Evolutionary conservation across 92 coral and sea anemone species (phyloP), one percentile per base, ranked within the genome.

Genomic region (Anthopleura xanthogrammica): DNA sequence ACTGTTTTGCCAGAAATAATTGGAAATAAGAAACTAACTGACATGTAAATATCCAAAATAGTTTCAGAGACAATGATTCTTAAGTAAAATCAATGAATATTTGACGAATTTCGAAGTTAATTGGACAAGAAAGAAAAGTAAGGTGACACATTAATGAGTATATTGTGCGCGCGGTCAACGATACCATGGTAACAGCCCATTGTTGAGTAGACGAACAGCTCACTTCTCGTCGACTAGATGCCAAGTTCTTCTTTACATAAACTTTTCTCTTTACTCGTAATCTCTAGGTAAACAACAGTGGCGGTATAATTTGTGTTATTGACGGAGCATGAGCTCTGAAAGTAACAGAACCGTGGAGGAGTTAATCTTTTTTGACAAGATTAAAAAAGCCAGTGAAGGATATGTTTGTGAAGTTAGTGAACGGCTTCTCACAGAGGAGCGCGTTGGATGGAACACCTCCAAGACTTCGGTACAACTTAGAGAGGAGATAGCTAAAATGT

Each of bases 401-500:
- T 54, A 76, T 60, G 80, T 60, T 19, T 40, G 42, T 41, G 84
- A 77, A 1, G 87, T 78, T 54, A 60, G 46, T 48, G 84, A 87
- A 60, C 81, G 43, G 29, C 58, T 60, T 24, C 56, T 76, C 65
- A 57, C 66, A 22, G 60, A 36, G 13, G 52, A 54, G n/a, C 41
- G 68, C 13, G 19, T 72, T n/a, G 19, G 81, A 5, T 79, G 80
- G 88, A 79, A 72, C 19, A 57, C 86, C 41, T 78, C 89, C 50
- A 79, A 79, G 19, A 83, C 81, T 77, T 52, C 84, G 12, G 90
- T 82, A 4, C 84, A 90, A 17, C 83, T 91, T 4, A 74, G 84
- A 17, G 77, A 86, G 12, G 98, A 93, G 60, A 88, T 93, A 24
- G 78, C 77, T 20, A 83, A 78, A 54, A 83, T 96, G 92, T 96